Evolutionary conservation across 2,797 vertebrate species (phyloP).

Genomic region (Diplodus puntazzo): DNA sequence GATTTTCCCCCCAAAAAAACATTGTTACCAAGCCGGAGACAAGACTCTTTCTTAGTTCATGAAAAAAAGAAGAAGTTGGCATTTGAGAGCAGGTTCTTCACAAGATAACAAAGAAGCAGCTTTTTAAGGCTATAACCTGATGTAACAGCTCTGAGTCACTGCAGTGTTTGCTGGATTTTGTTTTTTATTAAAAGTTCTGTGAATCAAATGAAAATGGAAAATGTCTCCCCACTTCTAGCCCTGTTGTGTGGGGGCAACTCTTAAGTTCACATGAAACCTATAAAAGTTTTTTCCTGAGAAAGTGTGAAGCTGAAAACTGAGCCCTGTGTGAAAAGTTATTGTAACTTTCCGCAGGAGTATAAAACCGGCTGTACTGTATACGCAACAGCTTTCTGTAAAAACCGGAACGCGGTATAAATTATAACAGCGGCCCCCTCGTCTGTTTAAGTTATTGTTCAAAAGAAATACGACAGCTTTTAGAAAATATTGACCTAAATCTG

Average conservation of each 20-base stretch:
- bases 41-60: neutral
- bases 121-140: neutral
- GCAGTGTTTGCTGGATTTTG: neutral
- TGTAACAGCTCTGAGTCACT: neutral
- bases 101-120: neutral
- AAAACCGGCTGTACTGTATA: neutral
- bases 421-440: neutral
- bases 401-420: conserved; percentile 7
- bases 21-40: neutral
- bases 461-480: conserved; percentile 23
- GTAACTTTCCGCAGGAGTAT: neutral
- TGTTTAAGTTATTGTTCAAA: conserved; percentile 39
- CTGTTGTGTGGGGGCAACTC: neutral
- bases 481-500: conserved; percentile 55
- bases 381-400: conserved; percentile 5
- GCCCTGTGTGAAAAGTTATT: neutral
- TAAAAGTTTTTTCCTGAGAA: neutral
- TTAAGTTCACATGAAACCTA: neutral
- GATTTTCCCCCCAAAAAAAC: neutral
- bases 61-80: neutral
- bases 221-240: neutral
- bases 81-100: neutral
- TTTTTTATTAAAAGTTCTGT: neutral
- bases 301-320: neutral
- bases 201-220: conserved; percentile 6